A percentile compares a stretch with the other conserved stretches of the same genome.
Conservation (phyloP, 1,140 invertebrate species). For the Neodiprion lecontei region DNA sequence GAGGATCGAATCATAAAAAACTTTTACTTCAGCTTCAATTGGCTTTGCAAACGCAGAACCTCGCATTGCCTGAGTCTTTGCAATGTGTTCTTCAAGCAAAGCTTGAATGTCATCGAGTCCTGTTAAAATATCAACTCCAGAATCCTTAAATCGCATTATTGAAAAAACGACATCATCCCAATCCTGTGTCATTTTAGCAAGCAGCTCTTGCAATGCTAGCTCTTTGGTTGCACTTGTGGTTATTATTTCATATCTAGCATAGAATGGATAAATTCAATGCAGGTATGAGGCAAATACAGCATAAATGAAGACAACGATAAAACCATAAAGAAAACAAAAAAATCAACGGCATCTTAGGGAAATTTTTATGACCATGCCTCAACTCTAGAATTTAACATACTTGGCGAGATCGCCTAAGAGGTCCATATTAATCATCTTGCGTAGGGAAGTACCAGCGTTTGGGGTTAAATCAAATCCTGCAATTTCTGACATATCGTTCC, state of each 20-base stretch:
- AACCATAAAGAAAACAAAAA: background rate
- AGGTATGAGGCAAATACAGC: slow-evolving; percentile 14
- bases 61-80: slow-evolving; percentile 88
- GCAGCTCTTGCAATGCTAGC: slow-evolving; percentile 76
- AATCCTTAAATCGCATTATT: slow-evolving; percentile 78
- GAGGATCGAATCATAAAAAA: slow-evolving; percentile 83
- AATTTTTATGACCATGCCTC: background rate
- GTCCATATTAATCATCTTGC: slow-evolving; percentile 81
- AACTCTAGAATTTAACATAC: slow-evolving; percentile 53
- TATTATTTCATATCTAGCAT: slow-evolving; percentile 76
- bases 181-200: slow-evolving; percentile 85
- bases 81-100: slow-evolving; percentile 87
- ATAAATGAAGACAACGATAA: background rate
- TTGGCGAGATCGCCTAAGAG: slow-evolving; percentile 78
- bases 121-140: slow-evolving; percentile 78
- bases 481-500: slow-evolving; percentile 88
- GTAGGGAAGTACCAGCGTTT: slow-evolving; percentile 82
- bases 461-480: slow-evolving; percentile 86
- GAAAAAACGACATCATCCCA: slow-evolving; percentile 83
- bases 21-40: slow-evolving; percentile 79
- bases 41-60: slow-evolving; percentile 92
- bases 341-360: background rate
- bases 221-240: slow-evolving; percentile 92
- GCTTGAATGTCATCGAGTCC: slow-evolving; percentile 86
- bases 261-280: slow-evolving; percentile 26